Evolutionary conservation across 1,140 invertebrate genomes (phyloP), one percentile per base, ranked within the genome.

Genomic region (Amyelois transitella): DNA sequence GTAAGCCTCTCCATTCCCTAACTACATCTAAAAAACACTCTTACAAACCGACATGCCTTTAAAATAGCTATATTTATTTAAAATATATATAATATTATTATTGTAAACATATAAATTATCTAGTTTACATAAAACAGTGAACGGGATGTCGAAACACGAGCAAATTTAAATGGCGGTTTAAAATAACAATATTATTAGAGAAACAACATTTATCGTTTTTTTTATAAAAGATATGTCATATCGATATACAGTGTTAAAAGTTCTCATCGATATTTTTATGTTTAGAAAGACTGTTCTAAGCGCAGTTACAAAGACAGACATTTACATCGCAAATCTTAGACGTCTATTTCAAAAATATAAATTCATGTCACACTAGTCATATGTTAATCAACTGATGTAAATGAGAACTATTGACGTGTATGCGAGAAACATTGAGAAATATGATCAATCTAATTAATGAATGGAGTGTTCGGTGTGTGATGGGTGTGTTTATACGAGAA

Each of bases 21-120:
- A 32, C 54, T 61, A 61, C 49, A n/a, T n/a, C 32, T 38, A 38
- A 38, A 38, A 43, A 56, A 51, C 43, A 47, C 32, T 53, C 24
- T 61, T 61, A 53, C 21, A 60, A 53, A 55, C 51, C 17, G 28
- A 43, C 20, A 52, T 45, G 25, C 51, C 24, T 60, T 51, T 60
- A 47, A 51, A 53, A 55, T 55, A 51, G 53, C 24, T 58, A 58
- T 50, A 50, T 43, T 43, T 55, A 55, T 49, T 55, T 48, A 55
- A 48, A 55, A 55, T 53, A 43, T 50, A 55, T 55, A 55, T 50
- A 54, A 51, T 14, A 51, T 55, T n/a, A n/a, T n/a, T n/a, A n/a
- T n/a, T n/a, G 54, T 54, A 54, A 52, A 57, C 51, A 58, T 48
- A 53, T 14, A 43, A 47, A 52, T 48, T 53, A 53, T 24, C 53